Base-by-base conservation (phyloP, 2,888 invertebrate genomes). In the Euspilapteryx auroguttella region DNA sequence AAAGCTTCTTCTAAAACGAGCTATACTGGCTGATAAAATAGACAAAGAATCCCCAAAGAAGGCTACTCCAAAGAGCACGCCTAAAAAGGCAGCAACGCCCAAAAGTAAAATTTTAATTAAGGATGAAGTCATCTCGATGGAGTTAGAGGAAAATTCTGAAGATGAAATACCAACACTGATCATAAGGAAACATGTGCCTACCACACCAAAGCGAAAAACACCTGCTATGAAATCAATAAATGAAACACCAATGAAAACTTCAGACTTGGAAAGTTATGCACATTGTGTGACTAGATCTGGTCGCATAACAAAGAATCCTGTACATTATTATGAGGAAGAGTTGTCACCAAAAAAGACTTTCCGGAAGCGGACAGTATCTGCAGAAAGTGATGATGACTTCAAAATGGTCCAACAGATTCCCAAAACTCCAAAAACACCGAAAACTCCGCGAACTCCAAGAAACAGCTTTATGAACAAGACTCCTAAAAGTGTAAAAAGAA, bases 131-230 rank as follows among this genome's bases (percentile, higher is more conserved):
- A 33, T 71, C 2, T 54, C 55, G 33, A 61, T 69, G 64, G 69
- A 69, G 35, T 37, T 73, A 2, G 51, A 59, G 38, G 69, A 69
- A 37, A 65, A 58, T 32, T 68, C 69, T 5, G 69, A 68, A 41
- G 66, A 69, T 12, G 73, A 75, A 20, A 34, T 76, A 2, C 71
- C 73, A 10, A 71, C 66, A 6, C 40, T 75, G 6, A 61, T 73
- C 4, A 73, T 71, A 27, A 55, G 61, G 29, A 54, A 65, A 28
- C 51, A 62, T 44, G 39, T 44, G 20, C 42, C 56, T 1, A 38
- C 47, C 1, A 68, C 68, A 29, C 69, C 71, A 9, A 69, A 65
- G 37, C 37, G 64, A 30, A 65, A 61, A 34, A 50, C 49, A 5
- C 54, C 64, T 11, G 30, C 52, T 30, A 38, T 45, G 6, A 63